Conservation (phyloP, 2,888 invertebrate species). For the Eudasyphora cyanicolor region DNA sequence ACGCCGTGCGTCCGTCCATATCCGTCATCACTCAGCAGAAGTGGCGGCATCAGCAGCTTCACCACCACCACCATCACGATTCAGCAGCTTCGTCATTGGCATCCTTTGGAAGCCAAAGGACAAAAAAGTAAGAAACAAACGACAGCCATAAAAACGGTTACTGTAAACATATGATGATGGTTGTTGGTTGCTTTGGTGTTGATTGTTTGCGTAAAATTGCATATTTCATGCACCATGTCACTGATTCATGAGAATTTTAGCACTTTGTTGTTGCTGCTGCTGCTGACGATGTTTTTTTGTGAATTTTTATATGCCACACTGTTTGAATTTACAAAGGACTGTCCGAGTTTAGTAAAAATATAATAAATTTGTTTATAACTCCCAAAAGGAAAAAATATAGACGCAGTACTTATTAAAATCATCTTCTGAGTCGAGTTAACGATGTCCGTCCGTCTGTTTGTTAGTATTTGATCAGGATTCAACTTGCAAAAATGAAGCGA, state of each 20-base stretch:
- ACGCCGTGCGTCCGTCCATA: too few species aligned
- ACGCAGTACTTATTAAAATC: background rate
- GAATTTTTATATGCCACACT: background rate
- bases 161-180: slow-evolving; percentile 29
- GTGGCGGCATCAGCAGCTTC: background rate
- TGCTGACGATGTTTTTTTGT: background rate
- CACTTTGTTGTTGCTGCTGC: slow-evolving; percentile 22
- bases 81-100: background rate
- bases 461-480: too few species aligned
- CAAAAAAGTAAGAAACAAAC: background rate
- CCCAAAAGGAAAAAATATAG: too few species aligned
- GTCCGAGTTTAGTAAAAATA: background rate
- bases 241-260: slow-evolving; percentile 49
- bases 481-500: too few species aligned
- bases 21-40: too few species aligned
- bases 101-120: background rate
- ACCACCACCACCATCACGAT: background rate
- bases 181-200: background rate
- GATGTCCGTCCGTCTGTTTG: too few species aligned
- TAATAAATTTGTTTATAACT: too few species aligned
- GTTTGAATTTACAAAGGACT: background rate
- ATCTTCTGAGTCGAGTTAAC: too few species aligned
- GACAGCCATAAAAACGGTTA: slow-evolving; percentile 9
- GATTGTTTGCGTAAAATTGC: slow-evolving; percentile 54
- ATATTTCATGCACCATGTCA: slow-evolving; percentile 55